A percentile compares a stretch with the other conserved stretches of the same genome.
phyloP scores from a whole-genome alignment of 2,113 vertebrate genomes.

The Oxyura jamaicensis region DNA sequence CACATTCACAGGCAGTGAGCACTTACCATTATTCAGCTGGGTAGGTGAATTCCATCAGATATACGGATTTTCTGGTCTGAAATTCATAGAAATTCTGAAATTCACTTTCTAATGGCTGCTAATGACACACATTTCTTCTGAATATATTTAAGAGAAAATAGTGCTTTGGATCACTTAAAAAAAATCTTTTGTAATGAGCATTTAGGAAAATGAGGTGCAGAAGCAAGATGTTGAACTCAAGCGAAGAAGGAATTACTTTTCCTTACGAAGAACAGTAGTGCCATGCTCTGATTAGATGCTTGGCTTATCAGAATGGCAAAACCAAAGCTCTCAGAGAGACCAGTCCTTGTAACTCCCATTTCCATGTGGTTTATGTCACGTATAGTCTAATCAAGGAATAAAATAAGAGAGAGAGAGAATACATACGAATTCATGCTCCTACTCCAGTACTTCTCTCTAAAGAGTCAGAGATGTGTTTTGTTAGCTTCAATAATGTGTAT shows the following conservation, averaged over 20 bases:
- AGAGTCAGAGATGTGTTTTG: not conserved
- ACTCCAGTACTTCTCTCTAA: not conserved
- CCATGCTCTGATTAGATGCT: not conserved
- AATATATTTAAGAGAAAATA: not conserved
- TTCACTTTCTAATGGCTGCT: not conserved
- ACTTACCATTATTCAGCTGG: not conserved
- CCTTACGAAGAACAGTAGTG: not conserved
- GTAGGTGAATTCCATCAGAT: slow-evolving; percentile 29
- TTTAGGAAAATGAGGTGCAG: not conserved
- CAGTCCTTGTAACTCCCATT: not conserved
- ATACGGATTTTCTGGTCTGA: not conserved
- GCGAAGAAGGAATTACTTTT: not conserved
- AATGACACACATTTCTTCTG: not conserved
- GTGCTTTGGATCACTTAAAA: not conserved
- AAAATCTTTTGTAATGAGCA: not conserved
- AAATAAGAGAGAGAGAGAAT: not conserved
- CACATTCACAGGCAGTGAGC: not conserved
- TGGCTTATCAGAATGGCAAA: not conserved
- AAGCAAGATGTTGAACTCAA: not conserved
- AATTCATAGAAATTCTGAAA: not conserved
- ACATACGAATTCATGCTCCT: not conserved
- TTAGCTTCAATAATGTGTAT: not conserved
- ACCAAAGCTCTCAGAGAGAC: not conserved
- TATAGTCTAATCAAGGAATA: not conserved
- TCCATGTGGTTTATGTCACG: not conserved